Conservation (phyloP, 2,888 invertebrate genomes). For the Macaria notata region DNA sequence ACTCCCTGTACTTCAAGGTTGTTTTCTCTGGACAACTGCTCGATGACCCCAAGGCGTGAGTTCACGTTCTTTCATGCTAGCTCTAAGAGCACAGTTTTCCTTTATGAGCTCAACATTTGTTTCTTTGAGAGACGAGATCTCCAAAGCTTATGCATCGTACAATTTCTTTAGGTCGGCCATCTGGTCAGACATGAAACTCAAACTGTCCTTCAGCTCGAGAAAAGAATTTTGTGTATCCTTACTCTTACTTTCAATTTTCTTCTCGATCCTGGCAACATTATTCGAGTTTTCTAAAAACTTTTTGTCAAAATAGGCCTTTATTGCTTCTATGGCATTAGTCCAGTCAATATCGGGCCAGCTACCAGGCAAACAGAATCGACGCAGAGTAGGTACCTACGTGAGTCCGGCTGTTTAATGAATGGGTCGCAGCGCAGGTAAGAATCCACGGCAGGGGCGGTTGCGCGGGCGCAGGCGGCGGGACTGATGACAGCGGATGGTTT, state of each 20-base stretch:
- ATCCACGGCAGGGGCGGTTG: no score
- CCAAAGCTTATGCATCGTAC: not conserved
- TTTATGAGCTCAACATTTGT: not conserved
- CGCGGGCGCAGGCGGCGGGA: no score
- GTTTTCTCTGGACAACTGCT: not conserved
- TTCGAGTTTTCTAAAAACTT: not conserved
- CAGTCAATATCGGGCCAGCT: no score
- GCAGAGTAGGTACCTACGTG: no score
- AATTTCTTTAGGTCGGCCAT: not conserved
- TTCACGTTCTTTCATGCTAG: not conserved
- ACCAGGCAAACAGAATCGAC: no score
- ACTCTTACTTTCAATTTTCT: not conserved
- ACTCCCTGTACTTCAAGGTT: conserved; percentile 1
- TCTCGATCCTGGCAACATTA: not conserved
- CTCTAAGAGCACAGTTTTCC: not conserved
- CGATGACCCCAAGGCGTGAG: not conserved
- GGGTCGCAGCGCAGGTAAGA: no score
- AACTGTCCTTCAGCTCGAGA: not conserved
- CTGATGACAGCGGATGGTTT: no score
- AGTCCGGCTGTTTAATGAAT: no score
- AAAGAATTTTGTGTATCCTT: not conserved
- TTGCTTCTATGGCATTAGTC: not conserved
- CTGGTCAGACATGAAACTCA: not conserved
- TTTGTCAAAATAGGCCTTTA: not conserved
- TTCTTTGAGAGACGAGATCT: not conserved